phyloP scores from a whole-genome alignment of 1,140 invertebrate genomes.

The Ridgeia piscesae region DNA sequence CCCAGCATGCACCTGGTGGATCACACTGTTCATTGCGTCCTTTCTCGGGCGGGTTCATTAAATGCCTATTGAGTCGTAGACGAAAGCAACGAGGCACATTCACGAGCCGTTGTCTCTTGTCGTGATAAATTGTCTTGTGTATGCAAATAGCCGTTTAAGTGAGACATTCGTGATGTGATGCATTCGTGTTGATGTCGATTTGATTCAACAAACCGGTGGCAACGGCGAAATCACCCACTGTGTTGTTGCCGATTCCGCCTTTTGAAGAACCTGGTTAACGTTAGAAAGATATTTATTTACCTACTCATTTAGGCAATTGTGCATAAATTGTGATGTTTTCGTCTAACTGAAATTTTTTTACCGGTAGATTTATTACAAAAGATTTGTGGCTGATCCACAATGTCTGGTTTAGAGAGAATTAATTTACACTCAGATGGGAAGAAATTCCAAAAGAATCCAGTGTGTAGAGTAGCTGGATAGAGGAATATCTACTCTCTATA shows the following conservation, averaged over 20 bases:
- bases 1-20: not conserved
- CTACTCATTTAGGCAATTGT: not conserved
- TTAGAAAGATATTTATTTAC: not conserved
- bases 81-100: not conserved
- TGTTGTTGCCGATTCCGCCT: not conserved
- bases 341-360: not conserved
- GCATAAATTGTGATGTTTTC: not conserved
- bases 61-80: not conserved
- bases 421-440: not conserved
- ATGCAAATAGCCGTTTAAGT: not conserved
- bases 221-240: not conserved
- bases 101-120: not conserved
- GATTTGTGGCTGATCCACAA: not conserved
- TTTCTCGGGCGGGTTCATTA: not conserved
- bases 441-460: not conserved
- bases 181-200: slow-evolving; percentile 1
- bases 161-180: not conserved
- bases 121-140: not conserved
- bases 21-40: not conserved
- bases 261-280: not conserved
- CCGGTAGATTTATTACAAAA: too few relatives aligned
- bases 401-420: not conserved
- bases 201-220: not conserved
- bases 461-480: not conserved
- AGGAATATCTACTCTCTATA: too few relatives aligned